Base-by-base conservation (phyloP, 2,113 vertebrate genomes). In the Castor canadensis region DNA sequence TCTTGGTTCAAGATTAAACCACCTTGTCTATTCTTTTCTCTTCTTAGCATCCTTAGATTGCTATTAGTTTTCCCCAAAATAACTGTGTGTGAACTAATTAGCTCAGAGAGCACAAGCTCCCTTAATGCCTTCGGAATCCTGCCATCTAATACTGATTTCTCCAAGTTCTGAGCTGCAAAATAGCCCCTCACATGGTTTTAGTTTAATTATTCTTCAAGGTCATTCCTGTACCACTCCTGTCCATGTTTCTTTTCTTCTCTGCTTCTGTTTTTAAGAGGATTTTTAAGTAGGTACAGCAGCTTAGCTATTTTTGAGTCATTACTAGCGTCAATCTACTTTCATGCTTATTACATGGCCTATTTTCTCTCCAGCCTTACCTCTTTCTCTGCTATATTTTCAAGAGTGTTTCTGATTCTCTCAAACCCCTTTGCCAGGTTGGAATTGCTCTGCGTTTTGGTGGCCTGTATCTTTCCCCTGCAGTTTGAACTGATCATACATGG, bases 171-270 rank as follows among this genome's bases (percentile, higher is more conserved):
- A 94, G 90, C 95, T 80, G 64, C 91, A 94, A 93, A 94, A 95
- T 66, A 93, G 95, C 91, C 96, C 96, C 92, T 95, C 20, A 19
- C 94, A 95, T 45, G 52, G 45, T 88, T 93, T 96, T 91, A 82
- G 91, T 93, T 96, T 96, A 94, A 96, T 97, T 95, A 97, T 97
- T 96, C 95, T 96, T 93, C 96, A 96, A 95, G 97, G 97, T 97
- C 95, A 96, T 94, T 19, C 28, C 43, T n/a, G 62, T 77, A 54
- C 72, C 75, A 69, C 80, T 73, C 77, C 47, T 71, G 35, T 75
- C 87, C 91, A 82, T 75, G 72, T 93, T 86, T 52, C 90, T 93
- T 96, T 96, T 96, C 92, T 95, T 96, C 95, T 86, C 69, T 71
- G 87, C 94, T 96, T 95, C 93, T 95, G 91, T 95, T 97, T 97